Conservation (phyloP, 2,113 vertebrate genomes). For the Cromileptes altivelis region DNA sequence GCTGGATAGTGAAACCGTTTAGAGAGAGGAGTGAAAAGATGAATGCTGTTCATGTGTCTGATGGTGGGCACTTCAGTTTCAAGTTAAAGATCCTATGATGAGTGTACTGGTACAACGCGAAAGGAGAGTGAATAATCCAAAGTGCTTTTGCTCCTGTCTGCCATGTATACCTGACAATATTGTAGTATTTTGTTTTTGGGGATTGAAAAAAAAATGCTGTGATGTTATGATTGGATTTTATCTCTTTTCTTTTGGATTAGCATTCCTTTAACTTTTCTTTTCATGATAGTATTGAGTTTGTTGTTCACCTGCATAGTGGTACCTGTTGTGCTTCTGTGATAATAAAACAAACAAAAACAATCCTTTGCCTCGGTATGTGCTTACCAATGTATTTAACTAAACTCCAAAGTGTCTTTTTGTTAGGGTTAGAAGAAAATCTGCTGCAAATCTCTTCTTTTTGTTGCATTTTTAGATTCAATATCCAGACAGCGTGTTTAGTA, state of each 20-base stretch:
- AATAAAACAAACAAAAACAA: slow-evolving; percentile 77
- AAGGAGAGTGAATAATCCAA: slow-evolving; percentile 71
- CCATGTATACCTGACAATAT: slow-evolving; percentile 67
- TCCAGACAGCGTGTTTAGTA: neutral
- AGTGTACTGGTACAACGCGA: slow-evolving; percentile 59
- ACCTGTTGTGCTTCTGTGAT: slow-evolving; percentile 86
- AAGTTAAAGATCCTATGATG: slow-evolving; percentile 38
- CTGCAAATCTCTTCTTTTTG: neutral
- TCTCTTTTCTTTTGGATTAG: slow-evolving; percentile 41
- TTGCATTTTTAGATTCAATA: neutral
- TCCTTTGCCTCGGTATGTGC: neutral
- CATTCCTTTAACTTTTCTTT: slow-evolving; percentile 72
- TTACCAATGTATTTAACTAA: neutral
- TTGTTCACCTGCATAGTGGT: slow-evolving; percentile 83
- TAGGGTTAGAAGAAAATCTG: neutral
- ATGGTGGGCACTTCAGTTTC: slow-evolving; percentile 41
- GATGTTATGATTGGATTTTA: slow-evolving; percentile 59
- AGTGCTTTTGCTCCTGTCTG: slow-evolving; percentile 74
- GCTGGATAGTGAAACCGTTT: slow-evolving; percentile 48
- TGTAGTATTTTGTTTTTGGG: slow-evolving; percentile 64
- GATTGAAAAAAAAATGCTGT: slow-evolving; percentile 60
- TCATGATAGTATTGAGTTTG: slow-evolving; percentile 64
- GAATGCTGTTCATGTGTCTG: slow-evolving; percentile 63
- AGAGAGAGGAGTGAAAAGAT: slow-evolving; percentile 35
- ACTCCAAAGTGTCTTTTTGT: neutral